Evolutionary conservation across 2,797 vertebrate species (phyloP).

Genomic region (Rhinella marina): DNA sequence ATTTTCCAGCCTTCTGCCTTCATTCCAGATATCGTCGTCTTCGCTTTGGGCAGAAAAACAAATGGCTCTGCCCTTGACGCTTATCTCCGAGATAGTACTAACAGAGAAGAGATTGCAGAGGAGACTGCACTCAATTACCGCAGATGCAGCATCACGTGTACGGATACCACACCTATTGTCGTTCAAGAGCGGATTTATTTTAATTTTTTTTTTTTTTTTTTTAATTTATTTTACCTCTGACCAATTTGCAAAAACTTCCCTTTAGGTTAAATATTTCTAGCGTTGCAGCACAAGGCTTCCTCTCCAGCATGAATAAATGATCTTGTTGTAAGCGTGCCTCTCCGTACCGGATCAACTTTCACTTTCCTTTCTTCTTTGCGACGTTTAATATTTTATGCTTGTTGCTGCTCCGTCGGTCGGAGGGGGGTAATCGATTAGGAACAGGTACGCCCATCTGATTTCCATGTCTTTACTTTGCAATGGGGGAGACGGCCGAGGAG

Average conservation of each 20-base stretch:
- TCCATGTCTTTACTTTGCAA: background rate
- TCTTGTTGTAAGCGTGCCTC: background rate
- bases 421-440: background rate
- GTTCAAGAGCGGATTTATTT: too few relatives aligned
- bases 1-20: background rate
- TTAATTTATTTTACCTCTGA: too few relatives aligned
- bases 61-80: constrained; percentile 1
- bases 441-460: constrained; percentile 6
- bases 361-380: constrained; percentile 36
- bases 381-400: constrained; percentile 25
- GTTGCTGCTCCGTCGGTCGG: background rate
- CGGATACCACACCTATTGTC: background rate
- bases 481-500: background rate
- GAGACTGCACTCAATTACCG: background rate
- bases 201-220: too few relatives aligned
- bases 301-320: background rate
- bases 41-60: background rate
- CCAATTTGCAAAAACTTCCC: background rate
- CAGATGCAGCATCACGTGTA: background rate
- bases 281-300: background rate
- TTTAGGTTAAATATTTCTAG: background rate
- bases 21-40: background rate
- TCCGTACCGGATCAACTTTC: constrained; percentile 11
- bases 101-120: background rate
- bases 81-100: constrained; percentile 1